Evolutionary conservation across 64 coral and sea anemone species (phyloP).

Genomic region (Montipora efflorescens): DNA sequence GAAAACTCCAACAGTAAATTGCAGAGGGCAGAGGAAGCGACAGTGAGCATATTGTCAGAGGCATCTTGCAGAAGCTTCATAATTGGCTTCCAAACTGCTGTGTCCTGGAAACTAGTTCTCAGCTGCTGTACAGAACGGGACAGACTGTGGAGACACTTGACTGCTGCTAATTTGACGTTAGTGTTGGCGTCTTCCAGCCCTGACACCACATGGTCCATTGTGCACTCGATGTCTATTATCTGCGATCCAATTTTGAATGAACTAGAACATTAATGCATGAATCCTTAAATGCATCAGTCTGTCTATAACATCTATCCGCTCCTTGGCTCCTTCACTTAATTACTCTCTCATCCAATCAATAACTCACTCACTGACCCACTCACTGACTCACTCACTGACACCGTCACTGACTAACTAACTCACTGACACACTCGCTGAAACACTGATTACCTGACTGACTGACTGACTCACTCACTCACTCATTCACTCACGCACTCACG

Average conservation of each 20-base stretch:
- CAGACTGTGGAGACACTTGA: conserved; percentile 98
- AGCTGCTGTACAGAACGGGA: conserved; percentile 95
- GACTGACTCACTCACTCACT: too few species aligned
- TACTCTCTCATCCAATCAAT: too few species aligned
- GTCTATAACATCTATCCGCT: too few species aligned
- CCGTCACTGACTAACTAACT: too few species aligned
- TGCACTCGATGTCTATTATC: conserved; percentile 94
- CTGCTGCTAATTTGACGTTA: conserved; percentile 89
- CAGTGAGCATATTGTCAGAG: conserved; percentile 93
- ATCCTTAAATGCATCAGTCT: too few species aligned
- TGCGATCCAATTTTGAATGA: not conserved
- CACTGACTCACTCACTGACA: too few species aligned
- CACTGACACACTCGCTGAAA: too few species aligned
- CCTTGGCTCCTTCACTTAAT: too few species aligned
- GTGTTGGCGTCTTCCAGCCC: conserved; percentile 89
- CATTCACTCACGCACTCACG: too few species aligned
- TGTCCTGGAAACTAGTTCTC: conserved; percentile 97
- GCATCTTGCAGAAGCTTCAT: conserved; percentile 96
- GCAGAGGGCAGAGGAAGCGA: conserved; percentile 95
- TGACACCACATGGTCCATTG: conserved; percentile 99
- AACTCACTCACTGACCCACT: too few species aligned
- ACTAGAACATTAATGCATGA: not conserved
- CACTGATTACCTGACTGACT: too few species aligned
- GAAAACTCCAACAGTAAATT: conserved; percentile 97
- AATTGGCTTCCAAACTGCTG: conserved; percentile 95